Evolutionary conservation across 2,113 vertebrate species (phyloP).

Genomic region (Junco hyemalis): DNA sequence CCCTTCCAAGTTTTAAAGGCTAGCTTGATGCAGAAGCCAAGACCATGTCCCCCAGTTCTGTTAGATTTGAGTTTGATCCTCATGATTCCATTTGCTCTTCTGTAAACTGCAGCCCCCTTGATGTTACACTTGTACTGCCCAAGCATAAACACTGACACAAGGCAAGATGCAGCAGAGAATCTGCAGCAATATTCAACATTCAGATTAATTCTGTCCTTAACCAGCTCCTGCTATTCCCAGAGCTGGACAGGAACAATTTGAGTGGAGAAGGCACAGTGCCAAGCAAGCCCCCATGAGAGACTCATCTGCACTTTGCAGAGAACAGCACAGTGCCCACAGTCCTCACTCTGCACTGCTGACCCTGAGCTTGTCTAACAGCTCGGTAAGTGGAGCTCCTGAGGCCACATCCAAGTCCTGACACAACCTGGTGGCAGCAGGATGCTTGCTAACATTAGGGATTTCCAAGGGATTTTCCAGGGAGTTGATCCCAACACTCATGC

Average conservation of each 20-base stretch:
- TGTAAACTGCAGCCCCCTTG: not conserved
- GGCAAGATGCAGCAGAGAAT: not conserved
- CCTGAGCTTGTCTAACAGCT: not conserved
- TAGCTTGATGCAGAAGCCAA: not conserved
- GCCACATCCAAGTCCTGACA: not conserved
- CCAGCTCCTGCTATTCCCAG: not conserved
- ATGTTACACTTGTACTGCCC: not conserved
- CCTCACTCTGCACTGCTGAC: not conserved
- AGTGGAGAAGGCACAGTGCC: not conserved
- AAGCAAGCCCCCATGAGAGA: not conserved
- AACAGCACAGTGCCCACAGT: not conserved
- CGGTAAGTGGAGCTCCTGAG: not conserved
- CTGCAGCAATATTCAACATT: not conserved
- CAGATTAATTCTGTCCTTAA: not conserved
- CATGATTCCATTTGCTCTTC: not conserved
- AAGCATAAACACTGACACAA: not conserved
- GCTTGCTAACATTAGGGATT: not conserved
- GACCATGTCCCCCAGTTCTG: not conserved
- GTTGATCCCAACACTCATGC: not conserved
- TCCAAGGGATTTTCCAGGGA: not conserved
- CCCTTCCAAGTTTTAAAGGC: not conserved
- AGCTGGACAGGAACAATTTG: not conserved
- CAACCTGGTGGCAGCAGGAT: not conserved
- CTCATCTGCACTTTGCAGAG: not conserved
- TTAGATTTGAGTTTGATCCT: not conserved